Evolutionary conservation across 2,113 vertebrate species (phyloP), one percentile per base, ranked within the genome.

Genomic region (Saiga tatarica): DNA sequence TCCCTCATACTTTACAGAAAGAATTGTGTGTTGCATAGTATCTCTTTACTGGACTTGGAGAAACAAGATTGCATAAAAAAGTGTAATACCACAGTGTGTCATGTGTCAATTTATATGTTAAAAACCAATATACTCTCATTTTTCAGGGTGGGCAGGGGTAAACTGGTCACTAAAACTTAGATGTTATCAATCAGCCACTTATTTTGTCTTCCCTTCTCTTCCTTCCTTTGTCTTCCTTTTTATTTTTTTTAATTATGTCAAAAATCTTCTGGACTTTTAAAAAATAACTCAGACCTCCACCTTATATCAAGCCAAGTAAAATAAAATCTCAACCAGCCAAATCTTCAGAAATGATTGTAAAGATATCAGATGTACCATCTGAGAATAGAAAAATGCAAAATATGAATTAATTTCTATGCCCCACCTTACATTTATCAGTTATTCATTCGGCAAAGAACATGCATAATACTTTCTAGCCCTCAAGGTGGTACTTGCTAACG

Each of bases 381-480:
- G 67, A 92, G 82, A 95, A 97, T 14, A 95, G 67, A 85, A 96
- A 94, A 78, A 95, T 52, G 26, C 9, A 45, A 96, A 97, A n/a
- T 89, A 67, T 9, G 78, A 92, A 91, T 87, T 42, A 50, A 91
- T 90, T n/a, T 87, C 57, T 85, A 39, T 25, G 47, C 30, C 84
- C 52, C 57, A 84, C 39, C 87, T 3, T 13, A 82, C 19, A 47
- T 74, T 30, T 87, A 82, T 57, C 82, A 91, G 23, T 78, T 91
- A 71, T 9, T 52, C 45, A 60, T 74, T 89, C 39, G 55, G 11
- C n/a, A 91, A 39, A 95, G 74, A 60, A 64, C 11, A 17, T 7
- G 45, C 0, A 7, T 59, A 67, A 10, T 53, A 67, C 15, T 87
- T 42, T 62, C 47, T 67, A 36, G 30, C 47, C 26, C 53, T 95